Evolutionary conservation across 2,797 vertebrate genomes (phyloP).

Genomic region (Eupleurogrammus muticus): DNA sequence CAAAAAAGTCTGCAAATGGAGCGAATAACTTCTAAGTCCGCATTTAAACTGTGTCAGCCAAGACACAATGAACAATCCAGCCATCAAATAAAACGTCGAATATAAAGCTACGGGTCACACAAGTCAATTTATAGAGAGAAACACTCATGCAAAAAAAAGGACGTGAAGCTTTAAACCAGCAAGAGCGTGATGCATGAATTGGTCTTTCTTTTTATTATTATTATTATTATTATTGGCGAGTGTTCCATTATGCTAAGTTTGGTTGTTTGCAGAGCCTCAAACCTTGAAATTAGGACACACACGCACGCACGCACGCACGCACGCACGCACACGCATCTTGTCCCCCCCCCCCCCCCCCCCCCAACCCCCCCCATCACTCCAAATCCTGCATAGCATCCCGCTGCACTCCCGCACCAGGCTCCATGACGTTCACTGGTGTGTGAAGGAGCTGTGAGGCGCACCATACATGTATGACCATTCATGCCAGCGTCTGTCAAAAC

Average conservation of each 20-base stretch:
- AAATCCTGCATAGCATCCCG: constrained; percentile 50
- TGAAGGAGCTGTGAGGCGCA: constrained; percentile 43
- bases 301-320: constrained; percentile 2
- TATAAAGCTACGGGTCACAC: too few species aligned
- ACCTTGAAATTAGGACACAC: constrained; percentile 13
- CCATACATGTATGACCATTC: constrained; percentile 31
- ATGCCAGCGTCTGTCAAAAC: constrained; percentile 62
- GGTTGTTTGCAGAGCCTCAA: constrained; percentile 37
- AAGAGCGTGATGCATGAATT: background rate
- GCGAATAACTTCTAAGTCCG: constrained; percentile 16
- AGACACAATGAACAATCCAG: too few species aligned
- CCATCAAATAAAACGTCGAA: too few species aligned
- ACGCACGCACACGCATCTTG: background rate
- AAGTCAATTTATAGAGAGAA: constrained; percentile 25
- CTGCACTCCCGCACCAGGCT: constrained; percentile 41
- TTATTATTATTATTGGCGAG: background rate
- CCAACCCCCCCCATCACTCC: too few species aligned
- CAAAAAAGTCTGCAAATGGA: constrained; percentile 1
- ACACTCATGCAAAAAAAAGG: background rate
- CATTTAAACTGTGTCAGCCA: too few species aligned
- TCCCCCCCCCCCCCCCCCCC: too few species aligned
- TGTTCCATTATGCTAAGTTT: constrained; percentile 39
- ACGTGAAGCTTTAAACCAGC: constrained; percentile 20
- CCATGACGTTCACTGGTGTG: constrained; percentile 53
- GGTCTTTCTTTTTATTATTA: too few species aligned